Percentiles rank a stretch among this genome's conserved stretches.
Conservation (phyloP, 2,797 vertebrate species). For the Acipenser transmontanus region DNA sequence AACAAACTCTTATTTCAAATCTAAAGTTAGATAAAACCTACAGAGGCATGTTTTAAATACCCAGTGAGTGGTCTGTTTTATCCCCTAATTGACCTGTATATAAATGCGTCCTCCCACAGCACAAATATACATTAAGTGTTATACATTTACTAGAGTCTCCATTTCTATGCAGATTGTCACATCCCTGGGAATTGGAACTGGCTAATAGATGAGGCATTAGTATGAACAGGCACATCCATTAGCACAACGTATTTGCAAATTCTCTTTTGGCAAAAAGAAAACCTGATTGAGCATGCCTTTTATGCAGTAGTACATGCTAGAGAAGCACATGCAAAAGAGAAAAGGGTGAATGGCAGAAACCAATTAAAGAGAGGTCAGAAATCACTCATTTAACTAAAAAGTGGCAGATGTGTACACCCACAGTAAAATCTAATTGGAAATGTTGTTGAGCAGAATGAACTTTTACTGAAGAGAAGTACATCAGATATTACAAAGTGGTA, state of each 20-base stretch:
- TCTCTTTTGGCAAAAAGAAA: background rate
- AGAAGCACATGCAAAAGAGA: background rate
- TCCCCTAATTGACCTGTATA: background rate
- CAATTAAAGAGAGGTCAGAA: background rate
- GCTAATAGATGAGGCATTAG: background rate
- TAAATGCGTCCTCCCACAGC: background rate
- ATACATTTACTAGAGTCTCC: background rate
- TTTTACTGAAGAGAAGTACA: background rate
- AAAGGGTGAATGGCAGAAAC: too few species aligned
- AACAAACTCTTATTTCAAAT: too few species aligned
- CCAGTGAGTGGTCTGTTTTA: background rate
- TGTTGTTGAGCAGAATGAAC: background rate
- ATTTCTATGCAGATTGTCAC: background rate
- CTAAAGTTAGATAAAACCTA: too few species aligned
- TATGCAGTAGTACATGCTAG: background rate
- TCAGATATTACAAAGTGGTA: too few species aligned
- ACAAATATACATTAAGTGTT: background rate
- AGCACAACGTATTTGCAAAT: background rate
- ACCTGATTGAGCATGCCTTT: background rate
- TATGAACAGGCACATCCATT: slow-evolving; percentile 5
- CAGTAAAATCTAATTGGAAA: background rate
- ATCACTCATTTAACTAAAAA: background rate
- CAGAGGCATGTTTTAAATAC: too few species aligned
- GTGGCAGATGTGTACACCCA: background rate
- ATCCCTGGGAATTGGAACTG: background rate